Evolutionary conservation across 2,113 vertebrate genomes (phyloP).

Genomic region (Eleginops maclovinus): DNA sequence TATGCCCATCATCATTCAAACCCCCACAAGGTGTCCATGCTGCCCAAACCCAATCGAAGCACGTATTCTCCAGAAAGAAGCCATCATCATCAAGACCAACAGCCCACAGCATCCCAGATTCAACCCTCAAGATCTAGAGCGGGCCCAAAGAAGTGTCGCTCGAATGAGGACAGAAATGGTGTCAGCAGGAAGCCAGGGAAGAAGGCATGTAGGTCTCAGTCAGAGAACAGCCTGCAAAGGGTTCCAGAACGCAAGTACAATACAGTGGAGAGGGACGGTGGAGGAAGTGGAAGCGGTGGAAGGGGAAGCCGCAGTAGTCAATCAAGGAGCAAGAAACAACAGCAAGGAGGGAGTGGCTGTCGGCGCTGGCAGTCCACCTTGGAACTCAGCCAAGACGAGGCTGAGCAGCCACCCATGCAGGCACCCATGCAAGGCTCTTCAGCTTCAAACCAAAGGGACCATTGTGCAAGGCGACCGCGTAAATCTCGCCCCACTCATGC

Average conservation of each 20-base stretch:
- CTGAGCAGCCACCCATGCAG: constrained; percentile 50
- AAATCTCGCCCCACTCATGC: constrained; percentile 66
- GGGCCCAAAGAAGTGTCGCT: constrained; percentile 82
- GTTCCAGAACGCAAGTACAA: constrained; percentile 82
- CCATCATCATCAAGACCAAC: constrained; percentile 52
- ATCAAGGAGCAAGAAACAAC: constrained; percentile 73
- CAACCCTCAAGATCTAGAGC: constrained; percentile 62
- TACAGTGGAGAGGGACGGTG: constrained; percentile 83
- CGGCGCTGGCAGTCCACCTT: constrained; percentile 88
- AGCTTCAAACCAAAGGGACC: constrained; percentile 59
- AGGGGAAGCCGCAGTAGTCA: constrained; percentile 66
- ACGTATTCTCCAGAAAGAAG: constrained; percentile 70
- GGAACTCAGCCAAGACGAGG: constrained; percentile 86
- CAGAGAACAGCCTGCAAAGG: constrained; percentile 87
- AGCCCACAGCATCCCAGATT: constrained; percentile 33
- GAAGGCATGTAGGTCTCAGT: constrained; percentile 87
- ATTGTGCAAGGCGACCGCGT: constrained; percentile 62
- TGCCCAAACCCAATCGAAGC: constrained; percentile 59
- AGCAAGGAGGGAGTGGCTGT: constrained; percentile 63
- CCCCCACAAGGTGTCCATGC: constrained; percentile 45
- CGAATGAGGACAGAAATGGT: constrained; percentile 76
- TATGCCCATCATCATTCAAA: constrained; percentile 56
- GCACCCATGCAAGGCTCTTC: constrained; percentile 7
- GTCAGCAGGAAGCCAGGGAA: constrained; percentile 76
- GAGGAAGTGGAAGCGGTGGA: constrained; percentile 58